phyloP scores from a whole-genome alignment of 2,888 invertebrate genomes.

The Bugula neritina region DNA sequence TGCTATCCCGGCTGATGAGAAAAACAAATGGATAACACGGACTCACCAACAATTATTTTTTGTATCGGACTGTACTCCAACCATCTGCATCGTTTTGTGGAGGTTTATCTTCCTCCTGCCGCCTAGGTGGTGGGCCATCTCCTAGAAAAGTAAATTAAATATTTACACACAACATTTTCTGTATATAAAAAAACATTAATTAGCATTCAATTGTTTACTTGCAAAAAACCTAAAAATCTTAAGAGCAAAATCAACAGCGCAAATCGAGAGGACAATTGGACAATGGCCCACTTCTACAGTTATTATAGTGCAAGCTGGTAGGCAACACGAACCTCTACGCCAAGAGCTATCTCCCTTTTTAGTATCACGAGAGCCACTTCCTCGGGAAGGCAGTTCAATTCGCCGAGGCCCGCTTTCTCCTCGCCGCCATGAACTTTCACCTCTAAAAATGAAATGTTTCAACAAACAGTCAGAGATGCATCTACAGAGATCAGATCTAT shows the following conservation, averaged over 20 bases:
- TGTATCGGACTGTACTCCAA: slow-evolving; percentile 18
- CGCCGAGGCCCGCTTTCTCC: slow-evolving; percentile 18
- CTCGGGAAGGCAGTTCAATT: slow-evolving; percentile 31
- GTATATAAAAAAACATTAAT: not conserved
- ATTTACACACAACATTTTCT: not conserved
- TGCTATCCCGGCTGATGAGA: too few species aligned
- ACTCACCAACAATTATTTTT: not conserved
- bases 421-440: slow-evolving; percentile 26
- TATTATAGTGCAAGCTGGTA: too few species aligned
- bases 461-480: too few species aligned
- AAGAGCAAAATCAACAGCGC: not conserved
- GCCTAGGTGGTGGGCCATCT: not conserved
- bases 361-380: slow-evolving; percentile 4
- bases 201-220: too few species aligned
- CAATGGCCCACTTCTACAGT: not conserved
- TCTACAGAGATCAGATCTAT: not conserved
- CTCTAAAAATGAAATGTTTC: not conserved
- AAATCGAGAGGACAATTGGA: not conserved
- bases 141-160: not conserved
- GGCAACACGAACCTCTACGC: slow-evolving; percentile 18
- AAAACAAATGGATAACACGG: too few species aligned
- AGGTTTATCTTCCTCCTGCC: not conserved
- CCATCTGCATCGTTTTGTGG: slow-evolving; percentile 1
- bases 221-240: too few species aligned
- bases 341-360: not conserved